Evolutionary conservation across 2,113 vertebrate species (phyloP).

Genomic region (Chiloscyllium plagiosum): DNA sequence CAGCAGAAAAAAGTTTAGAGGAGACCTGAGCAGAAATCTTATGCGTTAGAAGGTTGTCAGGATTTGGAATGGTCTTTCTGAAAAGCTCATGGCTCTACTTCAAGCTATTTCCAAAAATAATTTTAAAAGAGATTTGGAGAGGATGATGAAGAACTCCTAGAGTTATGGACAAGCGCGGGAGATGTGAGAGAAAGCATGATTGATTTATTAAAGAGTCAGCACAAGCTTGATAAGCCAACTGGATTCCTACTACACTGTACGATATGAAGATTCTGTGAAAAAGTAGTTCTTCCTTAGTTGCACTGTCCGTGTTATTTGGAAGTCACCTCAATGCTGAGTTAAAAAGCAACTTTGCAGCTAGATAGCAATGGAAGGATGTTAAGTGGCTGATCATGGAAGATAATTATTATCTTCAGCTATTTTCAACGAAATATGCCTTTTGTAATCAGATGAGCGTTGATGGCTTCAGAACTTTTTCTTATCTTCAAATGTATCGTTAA

Average conservation of each 20-base stretch:
- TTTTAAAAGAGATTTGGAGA: background rate
- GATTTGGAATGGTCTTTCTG: too few relatives aligned
- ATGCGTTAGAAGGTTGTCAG: too few relatives aligned
- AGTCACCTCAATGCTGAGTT: background rate
- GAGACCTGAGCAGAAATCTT: too few relatives aligned
- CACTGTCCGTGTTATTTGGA: background rate
- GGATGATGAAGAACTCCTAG: background rate
- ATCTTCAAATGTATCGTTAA: background rate
- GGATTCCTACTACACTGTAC: too few relatives aligned
- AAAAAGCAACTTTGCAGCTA: background rate
- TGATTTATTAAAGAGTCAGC: background rate
- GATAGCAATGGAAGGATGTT: slow-evolving; percentile 27
- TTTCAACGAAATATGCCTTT: slow-evolving; percentile 15
- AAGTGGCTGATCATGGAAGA: slow-evolving; percentile 24
- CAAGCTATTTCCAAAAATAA: background rate
- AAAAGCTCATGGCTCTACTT: too few relatives aligned
- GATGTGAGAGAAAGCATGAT: background rate
- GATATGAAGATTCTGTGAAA: background rate
- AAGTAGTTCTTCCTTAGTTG: too few relatives aligned
- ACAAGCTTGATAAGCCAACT: background rate
- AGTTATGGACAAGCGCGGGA: background rate
- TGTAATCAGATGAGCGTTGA: slow-evolving; percentile 10
- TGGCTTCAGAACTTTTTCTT: background rate
- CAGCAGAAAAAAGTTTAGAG: too few relatives aligned
- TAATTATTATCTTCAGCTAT: slow-evolving; percentile 18